Conservation (phyloP, 2,113 vertebrate species). For the Tonatia bakeri region DNA sequence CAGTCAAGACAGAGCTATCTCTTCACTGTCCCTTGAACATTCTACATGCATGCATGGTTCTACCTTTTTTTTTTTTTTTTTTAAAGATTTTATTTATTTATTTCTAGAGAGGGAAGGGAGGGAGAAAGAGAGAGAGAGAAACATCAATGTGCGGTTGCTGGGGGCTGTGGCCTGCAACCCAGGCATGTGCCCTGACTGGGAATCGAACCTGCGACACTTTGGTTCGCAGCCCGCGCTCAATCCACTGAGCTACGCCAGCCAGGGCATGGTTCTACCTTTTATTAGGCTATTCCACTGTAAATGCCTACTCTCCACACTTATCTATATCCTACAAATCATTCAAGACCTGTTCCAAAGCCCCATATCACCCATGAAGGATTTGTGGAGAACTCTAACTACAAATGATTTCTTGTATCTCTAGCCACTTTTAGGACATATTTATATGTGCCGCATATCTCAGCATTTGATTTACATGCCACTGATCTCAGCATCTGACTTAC, state of each 20-base stretch:
- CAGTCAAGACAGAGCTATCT: background rate
- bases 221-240: too few species aligned
- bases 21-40: background rate
- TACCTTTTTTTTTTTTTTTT: too few species aligned
- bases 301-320: background rate
- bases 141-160: too few species aligned
- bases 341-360: slow-evolving; percentile 2
- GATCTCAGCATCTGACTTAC: background rate
- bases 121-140: too few species aligned
- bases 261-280: background rate
- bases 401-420: background rate
- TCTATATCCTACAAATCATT: background rate
- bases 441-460: background rate
- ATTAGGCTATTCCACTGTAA: background rate
- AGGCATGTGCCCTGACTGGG: too few species aligned
- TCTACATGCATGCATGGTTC: background rate
- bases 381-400: background rate
- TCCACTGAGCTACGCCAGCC: too few species aligned
- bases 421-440: background rate
- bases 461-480: background rate
- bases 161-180: too few species aligned
- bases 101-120: too few species aligned
- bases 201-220: too few species aligned
- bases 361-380: background rate
- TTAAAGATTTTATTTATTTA: too few species aligned